Base-by-base conservation (phyloP, 1,140 invertebrate genomes). In the Aethina tumida region DNA sequence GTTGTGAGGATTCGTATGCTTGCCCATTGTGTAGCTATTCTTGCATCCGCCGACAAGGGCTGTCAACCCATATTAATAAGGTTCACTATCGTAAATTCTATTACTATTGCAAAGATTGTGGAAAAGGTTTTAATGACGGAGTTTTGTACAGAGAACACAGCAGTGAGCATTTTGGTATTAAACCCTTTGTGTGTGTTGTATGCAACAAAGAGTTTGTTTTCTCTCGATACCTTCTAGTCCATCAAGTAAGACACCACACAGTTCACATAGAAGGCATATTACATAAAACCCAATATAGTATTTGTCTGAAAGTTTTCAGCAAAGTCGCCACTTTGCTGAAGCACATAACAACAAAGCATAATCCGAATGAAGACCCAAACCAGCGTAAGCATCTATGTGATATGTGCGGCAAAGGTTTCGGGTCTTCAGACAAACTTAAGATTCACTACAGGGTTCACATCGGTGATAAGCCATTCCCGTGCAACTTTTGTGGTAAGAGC, bases 141-240 rank as follows among this genome's bases (percentile, higher is more conserved):
- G 39, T 45, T 14, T 15, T 33, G 7, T 53, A 47, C 24, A 33
- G 42, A 10, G 32, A 47, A 13, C 53, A 55, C 34, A 36, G 34
- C 6, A 45, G 48, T 17, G 49, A 39, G 24, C 60, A 63, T 34
- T 52, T 42, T 0, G 53, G 55, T 0, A 47, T 55, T 18, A 60
- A 60, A 42, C 49, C 46, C 10, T 60, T 54, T 34, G 39, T 49
- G 12, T 62, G 60, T 31, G 33, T 48, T 5, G 47, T 55, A 20
- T 62, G 60, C 37, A 41, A 41, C 4, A 60, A 59, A 46, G 67
- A 70, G 51, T 81, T 80, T 59, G 75, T 72, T 20, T 73, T 75
- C 49, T 79, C 78, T 58, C 75, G 76, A 52, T 79, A 78, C 57
- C 61, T 80, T 33, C 73, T 81, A 61, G 80, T 82, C 39, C 83